Evolutionary conservation across 2,888 invertebrate species (phyloP), one percentile per base, ranked within the genome.

Genomic region (Sarcophaga subvicina): DNA sequence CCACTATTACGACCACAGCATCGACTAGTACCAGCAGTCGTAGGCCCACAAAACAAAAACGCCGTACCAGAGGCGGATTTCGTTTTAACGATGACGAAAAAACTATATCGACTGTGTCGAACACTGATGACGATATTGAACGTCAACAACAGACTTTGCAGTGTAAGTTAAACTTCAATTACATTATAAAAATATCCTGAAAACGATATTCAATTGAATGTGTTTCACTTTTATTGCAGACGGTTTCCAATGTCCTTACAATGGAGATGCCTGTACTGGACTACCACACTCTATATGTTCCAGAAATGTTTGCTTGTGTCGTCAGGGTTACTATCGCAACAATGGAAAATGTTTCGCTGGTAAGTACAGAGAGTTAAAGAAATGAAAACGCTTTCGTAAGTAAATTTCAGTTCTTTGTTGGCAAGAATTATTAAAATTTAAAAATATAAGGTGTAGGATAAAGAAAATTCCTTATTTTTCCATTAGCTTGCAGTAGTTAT

Each of bases 301-400:
- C 49, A 91, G 90, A 83, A 91, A 90, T 77, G 88, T 91, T 59
- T 93, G 93, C 83, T 88, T 91, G 49, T 93, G 93, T 82, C 89
- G 91, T 4, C 90, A 90, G 76, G 93, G 93, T 10, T 93, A 92
- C 83, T 93, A 93, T 88, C 88, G 89, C 45, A 89, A 89, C 59
- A 90, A 90, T 82, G 90, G 90, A 27, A 91, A 91, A 89, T 93
- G 93, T 73, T 92, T 91, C 86, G 93, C 93, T 75, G 93, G 93
- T 93, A 62, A 79, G 87, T 72, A 49, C 17, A 12, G 11, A 66
- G 37, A n/a, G 37, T 27, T 37, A 64, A 64, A n/a, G 49, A 67
- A 64, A 6, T 20, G 17, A 54, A 14, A 54, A 17, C 0, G 4
- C 14, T 4, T 54, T 12, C 54, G 8, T 14, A 17, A 54, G 14